These are phyloP conservation scores for Pseudorhiza aurosa DNA, from an alignment of 30 jellyfish, hydroid and myxozoan species.

Conservation along the genomic window DNA sequence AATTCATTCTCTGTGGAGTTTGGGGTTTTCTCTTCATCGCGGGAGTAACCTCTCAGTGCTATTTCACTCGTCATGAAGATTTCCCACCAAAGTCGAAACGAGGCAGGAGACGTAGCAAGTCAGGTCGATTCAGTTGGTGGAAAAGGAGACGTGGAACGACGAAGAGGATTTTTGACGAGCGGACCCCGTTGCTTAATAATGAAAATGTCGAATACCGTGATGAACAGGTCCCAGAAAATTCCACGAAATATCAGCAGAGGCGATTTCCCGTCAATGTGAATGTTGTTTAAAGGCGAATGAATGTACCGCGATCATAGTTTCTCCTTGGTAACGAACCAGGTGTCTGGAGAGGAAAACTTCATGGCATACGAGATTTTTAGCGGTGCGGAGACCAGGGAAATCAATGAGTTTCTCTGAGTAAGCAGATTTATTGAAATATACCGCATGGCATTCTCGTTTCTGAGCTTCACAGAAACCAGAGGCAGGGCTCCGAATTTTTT, in stretches of 20 bases:
- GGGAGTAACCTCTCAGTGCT: conserved; percentile 34
- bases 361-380: no score
- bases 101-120: conserved; percentile 8
- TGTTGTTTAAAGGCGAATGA: no score
- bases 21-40: conserved; percentile 55
- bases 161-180: conserved; percentile 2
- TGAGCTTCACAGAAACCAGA: no score
- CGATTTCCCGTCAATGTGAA: background rate
- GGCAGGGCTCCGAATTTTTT: no score
- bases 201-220: conserved; percentile 2
- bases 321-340: no score
- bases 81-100: conserved; percentile 32
- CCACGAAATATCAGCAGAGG: background rate
- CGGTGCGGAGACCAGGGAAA: no score
- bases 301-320: no score
- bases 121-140: background rate
- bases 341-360: no score
- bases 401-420: no score
- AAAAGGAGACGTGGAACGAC: conserved; percentile 20
- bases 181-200: conserved; percentile 40
- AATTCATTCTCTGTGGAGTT: conserved; percentile 44
- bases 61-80: conserved; percentile 26
- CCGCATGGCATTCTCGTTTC: no score
- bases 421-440: no score
- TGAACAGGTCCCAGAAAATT: background rate